Percentiles rank a stretch among this genome's conserved stretches.
phyloP scores from a whole-genome alignment of 2,113 vertebrate genomes.

The Rousettus leschenaultii region DNA sequence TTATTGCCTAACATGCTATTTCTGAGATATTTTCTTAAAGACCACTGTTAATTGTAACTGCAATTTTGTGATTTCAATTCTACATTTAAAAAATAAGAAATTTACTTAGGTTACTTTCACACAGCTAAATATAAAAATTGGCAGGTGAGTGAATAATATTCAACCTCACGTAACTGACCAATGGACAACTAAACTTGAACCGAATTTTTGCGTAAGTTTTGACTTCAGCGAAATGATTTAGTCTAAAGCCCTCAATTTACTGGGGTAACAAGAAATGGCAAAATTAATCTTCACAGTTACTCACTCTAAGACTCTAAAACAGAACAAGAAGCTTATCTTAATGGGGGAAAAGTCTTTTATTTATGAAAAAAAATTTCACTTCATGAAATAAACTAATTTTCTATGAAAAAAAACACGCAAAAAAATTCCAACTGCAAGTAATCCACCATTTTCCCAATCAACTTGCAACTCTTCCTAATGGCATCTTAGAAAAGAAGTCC shows the following conservation, averaged over 20 bases:
- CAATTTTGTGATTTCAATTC: not conserved
- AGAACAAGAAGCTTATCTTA: constrained; percentile 16
- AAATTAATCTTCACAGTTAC: not conserved
- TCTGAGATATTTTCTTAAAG: not conserved
- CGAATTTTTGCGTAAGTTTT: not conserved
- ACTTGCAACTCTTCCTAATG: not conserved
- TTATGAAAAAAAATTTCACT: constrained; percentile 1
- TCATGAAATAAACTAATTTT: constrained; percentile 11
- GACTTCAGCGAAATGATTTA: not conserved
- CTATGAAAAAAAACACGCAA: not conserved
- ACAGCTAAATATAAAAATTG: not conserved
- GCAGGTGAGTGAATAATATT: not conserved
- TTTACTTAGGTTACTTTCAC: not conserved
- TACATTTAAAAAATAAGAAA: not conserved
- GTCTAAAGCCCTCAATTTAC: not conserved
- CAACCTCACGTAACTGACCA: not conserved
- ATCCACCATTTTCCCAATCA: not conserved
- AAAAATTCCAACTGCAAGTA: not conserved
- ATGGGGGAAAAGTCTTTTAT: not conserved
- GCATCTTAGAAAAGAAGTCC: not conserved
- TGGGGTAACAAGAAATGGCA: not conserved
- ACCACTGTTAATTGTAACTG: not conserved
- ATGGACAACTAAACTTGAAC: not conserved
- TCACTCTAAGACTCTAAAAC: not conserved
- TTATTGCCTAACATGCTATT: not conserved